Evolutionary conservation across 2,888 invertebrate genomes (phyloP), one percentile per base, ranked within the genome.

Genomic region (Cyaniris semiargus): DNA sequence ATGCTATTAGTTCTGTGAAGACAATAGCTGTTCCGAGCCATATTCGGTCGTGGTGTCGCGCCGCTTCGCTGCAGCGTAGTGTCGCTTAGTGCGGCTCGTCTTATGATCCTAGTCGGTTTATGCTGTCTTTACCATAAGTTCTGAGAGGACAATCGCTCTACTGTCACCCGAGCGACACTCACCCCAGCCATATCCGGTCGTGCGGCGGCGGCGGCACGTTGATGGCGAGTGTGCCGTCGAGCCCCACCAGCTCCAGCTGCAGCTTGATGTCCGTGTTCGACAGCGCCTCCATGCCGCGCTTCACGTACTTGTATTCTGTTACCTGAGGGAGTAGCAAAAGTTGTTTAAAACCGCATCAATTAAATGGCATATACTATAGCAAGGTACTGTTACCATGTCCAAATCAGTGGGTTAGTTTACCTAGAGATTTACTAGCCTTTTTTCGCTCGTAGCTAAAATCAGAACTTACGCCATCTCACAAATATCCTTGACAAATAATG

Each of bases 121-220:
- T 4, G 38, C 38, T 38, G 38, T 38, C 38, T 8, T 7, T 38
- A n/a, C n/a, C n/a, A n/a, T n/a, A 8, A 38, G 38, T 38, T 38
- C 38, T 38, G 5, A 7, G 10, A 44, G 44, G 44, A 44, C 44
- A 31, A 6, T 31, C 31, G 31, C 31, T 31, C 31, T 31, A 31
- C 31, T 31, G 31, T 31, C 31, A 31, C 5, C 31, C 4, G 31
- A 31, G 31, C 31, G 3, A 53, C 48, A 53, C 76, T 84, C 78
- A 94, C 94, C 98, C 98, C 83, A 98, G 95, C 98, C 98, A 98
- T n/a, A 98, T 85, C 78, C 98, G 94, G 89, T 98, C 98, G 80
- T 97, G 96, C 0, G 98, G 98, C 60, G 98, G 97, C 34, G 98
- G 97, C 18, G 98, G 98, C 83, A 98, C 95, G 88, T 98, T 98